These are phyloP conservation scores for Uloborus plumipes DNA, from an alignment of 2,888 invertebrate genomes.

Conservation along the genomic window DNA sequence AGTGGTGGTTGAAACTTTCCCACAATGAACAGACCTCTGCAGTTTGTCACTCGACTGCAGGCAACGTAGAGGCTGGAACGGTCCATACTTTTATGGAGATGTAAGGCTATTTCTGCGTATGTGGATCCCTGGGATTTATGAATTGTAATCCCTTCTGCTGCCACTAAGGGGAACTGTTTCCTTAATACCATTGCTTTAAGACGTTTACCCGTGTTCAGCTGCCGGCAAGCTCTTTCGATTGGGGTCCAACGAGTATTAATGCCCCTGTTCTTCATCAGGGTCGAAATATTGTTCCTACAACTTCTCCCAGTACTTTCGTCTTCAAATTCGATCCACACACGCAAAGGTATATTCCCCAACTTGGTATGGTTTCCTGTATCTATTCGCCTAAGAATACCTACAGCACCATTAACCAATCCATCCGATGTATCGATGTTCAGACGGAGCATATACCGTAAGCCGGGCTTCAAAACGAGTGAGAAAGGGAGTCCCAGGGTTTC, in stretches of 20 bases:
- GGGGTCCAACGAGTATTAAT: conserved; percentile 5
- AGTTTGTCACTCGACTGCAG: not conserved
- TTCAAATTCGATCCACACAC: conserved; percentile 4
- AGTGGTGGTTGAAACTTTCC: not conserved
- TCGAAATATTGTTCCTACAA: not conserved
- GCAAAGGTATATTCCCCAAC: not conserved
- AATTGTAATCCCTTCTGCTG: conserved; percentile 67
- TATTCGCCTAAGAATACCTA: conserved; percentile 1
- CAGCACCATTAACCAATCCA: conserved; percentile 35
- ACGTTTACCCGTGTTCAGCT: not conserved
- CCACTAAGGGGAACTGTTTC: conserved; percentile 65
- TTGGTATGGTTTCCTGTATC: not conserved
- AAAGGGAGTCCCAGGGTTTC: too few relatives aligned
- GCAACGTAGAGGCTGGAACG: not conserved
- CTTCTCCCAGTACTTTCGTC: not conserved
- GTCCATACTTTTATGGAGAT: not conserved
- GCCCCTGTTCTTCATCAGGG: not conserved
- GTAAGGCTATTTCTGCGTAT: not conserved
- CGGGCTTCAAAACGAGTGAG: conserved; percentile 7
- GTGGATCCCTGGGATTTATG: conserved; percentile 66
- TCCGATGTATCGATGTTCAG: conserved; percentile 64
- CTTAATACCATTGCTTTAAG: conserved; percentile 4
- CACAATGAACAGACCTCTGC: not conserved
- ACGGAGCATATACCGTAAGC: conserved; percentile 60
- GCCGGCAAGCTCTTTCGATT: conserved; percentile 1